Conservation (phyloP, 2,888 invertebrate species). For the Yponomeuta cagnagella region DNA sequence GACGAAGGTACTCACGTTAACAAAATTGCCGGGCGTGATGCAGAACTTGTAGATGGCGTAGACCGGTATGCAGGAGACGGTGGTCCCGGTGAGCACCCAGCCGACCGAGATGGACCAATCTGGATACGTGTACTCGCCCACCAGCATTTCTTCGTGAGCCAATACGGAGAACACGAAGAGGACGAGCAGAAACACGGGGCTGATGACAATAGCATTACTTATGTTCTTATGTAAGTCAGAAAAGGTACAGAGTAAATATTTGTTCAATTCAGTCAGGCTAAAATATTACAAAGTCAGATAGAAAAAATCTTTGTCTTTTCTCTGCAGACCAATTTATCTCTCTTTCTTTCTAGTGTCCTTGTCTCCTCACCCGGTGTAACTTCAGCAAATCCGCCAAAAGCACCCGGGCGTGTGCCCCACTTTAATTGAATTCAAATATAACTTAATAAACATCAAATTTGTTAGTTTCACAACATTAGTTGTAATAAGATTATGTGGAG, state of each 20-base stretch:
- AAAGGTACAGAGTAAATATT: no score
- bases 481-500: no score
- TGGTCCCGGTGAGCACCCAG: conserved; percentile 88
- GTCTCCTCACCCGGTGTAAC: conserved; percentile 76
- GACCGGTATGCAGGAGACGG: conserved; percentile 88
- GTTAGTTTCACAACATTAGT: no score
- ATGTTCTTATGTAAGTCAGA: no score
- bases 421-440: no score
- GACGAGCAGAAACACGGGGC: conserved; percentile 88
- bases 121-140: conserved; percentile 84
- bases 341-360: no score
- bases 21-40: conserved; percentile 79
- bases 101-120: conserved; percentile 88
- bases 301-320: no score
- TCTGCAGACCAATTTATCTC: no score
- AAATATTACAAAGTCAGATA: no score
- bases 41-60: conserved; percentile 87
- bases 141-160: conserved; percentile 87
- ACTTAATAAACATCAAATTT: no score
- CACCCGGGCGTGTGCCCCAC: conserved; percentile 82
- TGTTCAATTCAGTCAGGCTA: no score
- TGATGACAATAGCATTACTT: conserved; percentile 33
- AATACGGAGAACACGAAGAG: conserved; percentile 90
- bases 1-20: conserved; percentile 32
- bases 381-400: conserved; percentile 91